A percentile compares a stretch with the other conserved stretches of the same genome.
phyloP scores from a whole-genome alignment of 1,140 invertebrate genomes.

The Sarcophaga bullata region DNA sequence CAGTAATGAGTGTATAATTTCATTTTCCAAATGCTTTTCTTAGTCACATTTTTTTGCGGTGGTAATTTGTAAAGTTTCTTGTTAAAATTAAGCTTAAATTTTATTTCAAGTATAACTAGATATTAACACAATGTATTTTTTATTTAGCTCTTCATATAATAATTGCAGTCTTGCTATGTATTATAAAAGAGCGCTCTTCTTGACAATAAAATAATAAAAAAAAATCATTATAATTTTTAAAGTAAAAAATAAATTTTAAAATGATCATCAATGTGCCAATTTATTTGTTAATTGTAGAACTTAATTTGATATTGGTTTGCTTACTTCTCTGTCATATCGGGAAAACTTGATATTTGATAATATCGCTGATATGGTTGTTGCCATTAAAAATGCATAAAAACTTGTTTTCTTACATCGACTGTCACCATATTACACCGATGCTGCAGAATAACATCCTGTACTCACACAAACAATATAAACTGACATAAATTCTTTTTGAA shows the following conservation, averaged over 20 bases:
- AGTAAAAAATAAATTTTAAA: background rate
- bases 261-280: too few species aligned
- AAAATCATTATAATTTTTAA: background rate
- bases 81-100: background rate
- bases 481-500: conserved; percentile 15
- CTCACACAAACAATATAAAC: background rate
- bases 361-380: background rate
- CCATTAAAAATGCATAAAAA: background rate
- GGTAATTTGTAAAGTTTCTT: background rate
- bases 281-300: background rate
- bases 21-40: too few species aligned
- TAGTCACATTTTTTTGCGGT: background rate
- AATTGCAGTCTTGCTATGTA: too few species aligned
- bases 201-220: too few species aligned
- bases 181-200: too few species aligned
- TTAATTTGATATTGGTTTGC: background rate
- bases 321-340: background rate
- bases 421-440: background rate
- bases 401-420: background rate
- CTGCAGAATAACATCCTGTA: background rate
- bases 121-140: background rate
- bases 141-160: too few species aligned
- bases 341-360: background rate
- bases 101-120: background rate
- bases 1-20: conserved; percentile 2